These are phyloP conservation scores for Eurystomus glaucurus DNA, from an alignment of 2,797 vertebrate species.

Conservation along the genomic window DNA sequence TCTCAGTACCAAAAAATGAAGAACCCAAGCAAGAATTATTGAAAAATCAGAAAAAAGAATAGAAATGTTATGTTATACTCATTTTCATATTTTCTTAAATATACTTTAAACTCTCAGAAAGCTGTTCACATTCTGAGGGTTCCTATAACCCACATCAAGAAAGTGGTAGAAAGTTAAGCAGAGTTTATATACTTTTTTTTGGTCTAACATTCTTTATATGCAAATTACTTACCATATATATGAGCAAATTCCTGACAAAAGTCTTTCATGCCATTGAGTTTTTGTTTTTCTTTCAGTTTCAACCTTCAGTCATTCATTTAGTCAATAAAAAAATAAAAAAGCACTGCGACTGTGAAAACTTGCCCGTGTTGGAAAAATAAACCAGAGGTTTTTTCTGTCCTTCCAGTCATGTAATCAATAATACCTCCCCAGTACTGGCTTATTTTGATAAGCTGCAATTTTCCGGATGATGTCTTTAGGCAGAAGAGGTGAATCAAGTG, in stretches of 20 bases:
- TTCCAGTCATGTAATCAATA: not conserved
- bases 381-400: not conserved
- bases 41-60: not conserved
- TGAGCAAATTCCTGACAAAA: not conserved
- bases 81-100: not conserved
- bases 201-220: not conserved
- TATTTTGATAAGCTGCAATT: not conserved
- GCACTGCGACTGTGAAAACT: not conserved
- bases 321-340: not conserved
- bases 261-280: not conserved
- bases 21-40: not conserved
- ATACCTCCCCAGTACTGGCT: not conserved
- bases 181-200: not conserved
- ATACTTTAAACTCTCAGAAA: not conserved
- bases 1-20: not conserved
- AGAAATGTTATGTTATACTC: not conserved
- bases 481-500: not conserved
- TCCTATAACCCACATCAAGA: not conserved
- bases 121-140: not conserved
- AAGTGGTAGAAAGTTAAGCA: not conserved
- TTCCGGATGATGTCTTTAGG: not conserved
- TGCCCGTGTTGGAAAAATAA: not conserved
- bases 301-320: not conserved
- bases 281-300: not conserved
- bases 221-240: not conserved